phyloP scores from a whole-genome alignment of 1,140 invertebrate genomes.

The Lepeophtheirus salmonis region DNA sequence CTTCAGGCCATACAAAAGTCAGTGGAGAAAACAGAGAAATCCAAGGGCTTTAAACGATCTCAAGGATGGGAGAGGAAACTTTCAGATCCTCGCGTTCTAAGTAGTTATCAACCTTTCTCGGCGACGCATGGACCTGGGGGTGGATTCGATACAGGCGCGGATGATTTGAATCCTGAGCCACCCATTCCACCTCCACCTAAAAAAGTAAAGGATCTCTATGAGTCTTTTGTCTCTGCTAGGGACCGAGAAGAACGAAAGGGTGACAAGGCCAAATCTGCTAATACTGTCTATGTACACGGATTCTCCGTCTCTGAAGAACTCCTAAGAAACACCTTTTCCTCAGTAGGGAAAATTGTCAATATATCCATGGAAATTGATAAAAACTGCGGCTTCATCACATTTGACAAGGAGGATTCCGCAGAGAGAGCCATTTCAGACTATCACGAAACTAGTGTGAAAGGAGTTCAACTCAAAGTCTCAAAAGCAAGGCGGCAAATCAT shows the following conservation, averaged over 20 bases:
- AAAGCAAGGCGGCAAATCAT: conserved; percentile 59
- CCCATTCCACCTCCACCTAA: neutral
- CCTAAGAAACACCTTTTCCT: conserved; percentile 52
- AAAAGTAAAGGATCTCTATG: conserved; percentile 49
- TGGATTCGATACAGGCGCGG: conserved; percentile 28
- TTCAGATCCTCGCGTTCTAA: conserved; percentile 34
- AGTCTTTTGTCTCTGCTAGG: conserved; percentile 64
- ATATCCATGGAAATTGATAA: conserved; percentile 67
- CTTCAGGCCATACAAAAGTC: conserved; percentile 62
- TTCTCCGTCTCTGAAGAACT: conserved; percentile 62
- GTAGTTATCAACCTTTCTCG: conserved; percentile 73
- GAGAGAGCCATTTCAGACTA: conserved; percentile 65
- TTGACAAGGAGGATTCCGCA: conserved; percentile 67
- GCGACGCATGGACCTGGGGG: conserved; percentile 46
- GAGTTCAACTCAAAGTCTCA: conserved; percentile 56
- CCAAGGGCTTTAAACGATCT: conserved; percentile 40
- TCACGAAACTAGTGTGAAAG: conserved; percentile 56
- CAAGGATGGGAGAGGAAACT: conserved; percentile 54
- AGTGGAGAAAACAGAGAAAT: conserved; percentile 46
- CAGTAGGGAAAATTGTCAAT: conserved; percentile 60
- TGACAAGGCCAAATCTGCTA: conserved; percentile 51
- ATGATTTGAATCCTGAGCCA: conserved; percentile 13
- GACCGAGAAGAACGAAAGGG: conserved; percentile 35
- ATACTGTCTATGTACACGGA: conserved; percentile 65
- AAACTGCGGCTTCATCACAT: conserved; percentile 75